Percentiles rank a stretch among this genome's conserved stretches.
Evolutionary conservation across 2,113 vertebrate species (phyloP).

Genomic region (Menura novaehollandiae): DNA sequence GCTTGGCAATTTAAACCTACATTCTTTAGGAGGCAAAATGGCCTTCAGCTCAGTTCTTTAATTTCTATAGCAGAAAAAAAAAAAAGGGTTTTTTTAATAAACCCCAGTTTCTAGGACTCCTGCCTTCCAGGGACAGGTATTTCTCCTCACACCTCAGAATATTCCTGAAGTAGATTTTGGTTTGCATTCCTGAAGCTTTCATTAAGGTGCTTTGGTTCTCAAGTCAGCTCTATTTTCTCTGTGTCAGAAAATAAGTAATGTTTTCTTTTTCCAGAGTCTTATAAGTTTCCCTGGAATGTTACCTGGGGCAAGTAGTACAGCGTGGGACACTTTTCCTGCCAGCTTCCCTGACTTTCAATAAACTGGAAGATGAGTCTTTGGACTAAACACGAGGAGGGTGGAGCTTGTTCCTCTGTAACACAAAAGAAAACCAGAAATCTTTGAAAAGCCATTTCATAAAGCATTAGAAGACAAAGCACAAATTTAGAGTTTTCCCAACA

Average conservation of each 20-base stretch:
- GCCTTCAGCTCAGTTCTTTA: not conserved
- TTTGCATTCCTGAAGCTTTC: not conserved
- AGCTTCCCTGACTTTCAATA: slow-evolving; percentile 57
- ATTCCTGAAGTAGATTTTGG: not conserved
- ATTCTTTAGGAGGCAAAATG: not conserved
- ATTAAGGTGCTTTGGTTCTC: not conserved
- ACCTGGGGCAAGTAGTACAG: slow-evolving; percentile 71
- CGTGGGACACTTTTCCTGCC: slow-evolving; percentile 67
- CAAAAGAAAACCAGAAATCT: not conserved
- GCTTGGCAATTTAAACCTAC: not conserved
- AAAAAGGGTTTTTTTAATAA: accelerated
- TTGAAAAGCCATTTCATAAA: not conserved
- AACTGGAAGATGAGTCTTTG: slow-evolving; percentile 76
- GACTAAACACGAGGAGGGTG: slow-evolving; percentile 72
- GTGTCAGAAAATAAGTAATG: not conserved
- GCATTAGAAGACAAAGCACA: not conserved
- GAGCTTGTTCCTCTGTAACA: slow-evolving; percentile 70
- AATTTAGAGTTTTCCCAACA: not conserved
- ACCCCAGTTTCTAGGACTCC: not conserved
- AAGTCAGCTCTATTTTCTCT: not conserved
- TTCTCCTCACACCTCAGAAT: not conserved
- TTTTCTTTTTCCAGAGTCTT: not conserved
- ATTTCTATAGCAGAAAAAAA: not conserved
- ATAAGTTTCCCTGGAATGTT: not conserved
- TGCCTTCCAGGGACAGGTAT: not conserved